A percentile compares a stretch with the other conserved stretches of the same genome.
Evolutionary conservation across 23 tunicate species (phyloP).

Genomic region (Aplidium turbinatum): DNA sequence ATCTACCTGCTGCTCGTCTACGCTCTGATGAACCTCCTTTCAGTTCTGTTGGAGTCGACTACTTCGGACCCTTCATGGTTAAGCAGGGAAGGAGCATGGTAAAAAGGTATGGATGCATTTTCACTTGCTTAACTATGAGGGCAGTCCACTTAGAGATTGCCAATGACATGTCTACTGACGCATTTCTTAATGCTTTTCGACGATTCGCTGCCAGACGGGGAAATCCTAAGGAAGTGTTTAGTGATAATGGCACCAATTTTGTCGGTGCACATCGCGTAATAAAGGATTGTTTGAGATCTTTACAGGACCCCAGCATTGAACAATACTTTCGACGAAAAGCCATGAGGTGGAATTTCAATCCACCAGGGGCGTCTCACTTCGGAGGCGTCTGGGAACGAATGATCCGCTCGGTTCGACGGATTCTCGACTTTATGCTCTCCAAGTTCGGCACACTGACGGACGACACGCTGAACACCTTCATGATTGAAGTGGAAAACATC

Average conservation of each 20-base stretch:
- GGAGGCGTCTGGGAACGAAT: conserved; percentile 20
- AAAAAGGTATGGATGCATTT: conserved; percentile 31
- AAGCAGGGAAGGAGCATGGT: conserved; percentile 23
- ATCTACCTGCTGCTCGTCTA: conserved; percentile 11
- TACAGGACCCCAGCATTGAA: too few species aligned
- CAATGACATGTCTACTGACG: neutral
- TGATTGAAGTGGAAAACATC: conserved; percentile 20
- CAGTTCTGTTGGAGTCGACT: conserved; percentile 11
- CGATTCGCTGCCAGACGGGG: conserved; percentile 31
- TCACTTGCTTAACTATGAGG: conserved; percentile 41
- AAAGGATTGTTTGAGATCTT: too few species aligned
- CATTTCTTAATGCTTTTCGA: conserved; percentile 35
- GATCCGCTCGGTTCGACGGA: conserved; percentile 16
- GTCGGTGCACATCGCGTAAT: conserved; percentile 33
- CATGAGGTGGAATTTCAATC: too few species aligned
- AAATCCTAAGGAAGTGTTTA: neutral
- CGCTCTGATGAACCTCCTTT: conserved; percentile 12
- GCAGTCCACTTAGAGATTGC: conserved; percentile 42
- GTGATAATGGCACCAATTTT: conserved; percentile 27
- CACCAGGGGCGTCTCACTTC: conserved; percentile 6
- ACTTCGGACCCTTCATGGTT: conserved; percentile 25
- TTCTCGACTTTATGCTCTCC: neutral
- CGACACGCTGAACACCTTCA: conserved; percentile 17
- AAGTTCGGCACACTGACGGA: neutral
- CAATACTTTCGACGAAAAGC: too few species aligned